Percentiles rank a stretch among this genome's conserved stretches.
These are phyloP conservation scores for Macrobrachium rosenbergii DNA, from an alignment of 1,140 invertebrate genomes.

Conservation along the genomic window DNA sequence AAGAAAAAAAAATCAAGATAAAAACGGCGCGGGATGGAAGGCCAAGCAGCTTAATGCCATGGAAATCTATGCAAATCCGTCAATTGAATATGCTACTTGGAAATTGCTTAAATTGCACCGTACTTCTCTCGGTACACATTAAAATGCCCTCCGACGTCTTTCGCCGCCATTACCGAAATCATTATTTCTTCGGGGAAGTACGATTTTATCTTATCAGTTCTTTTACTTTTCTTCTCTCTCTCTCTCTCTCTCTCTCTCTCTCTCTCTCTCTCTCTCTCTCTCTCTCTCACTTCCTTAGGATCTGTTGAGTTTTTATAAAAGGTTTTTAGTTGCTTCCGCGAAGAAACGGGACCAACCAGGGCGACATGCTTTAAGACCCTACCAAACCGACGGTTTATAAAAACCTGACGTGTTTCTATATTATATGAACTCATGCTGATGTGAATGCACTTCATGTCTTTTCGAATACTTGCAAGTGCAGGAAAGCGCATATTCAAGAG, in stretches of 20 bases:
- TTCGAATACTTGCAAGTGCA: too few relatives aligned
- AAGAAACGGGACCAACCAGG: too few relatives aligned
- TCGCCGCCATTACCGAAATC: not conserved
- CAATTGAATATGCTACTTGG: conserved; percentile 41
- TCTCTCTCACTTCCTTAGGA: not conserved
- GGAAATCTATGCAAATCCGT: conserved; percentile 41
- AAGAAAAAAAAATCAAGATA: not conserved
- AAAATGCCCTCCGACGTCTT: not conserved
- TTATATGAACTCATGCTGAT: too few relatives aligned
- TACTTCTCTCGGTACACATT: conserved; percentile 28
- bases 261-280: not conserved
- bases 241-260: not conserved
- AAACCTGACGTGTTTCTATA: too few relatives aligned
- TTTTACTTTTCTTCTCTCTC: not conserved
- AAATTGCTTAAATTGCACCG: conserved; percentile 37
- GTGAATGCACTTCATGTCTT: too few relatives aligned
- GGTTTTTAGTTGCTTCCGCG: too few relatives aligned
- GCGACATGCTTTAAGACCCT: too few relatives aligned
- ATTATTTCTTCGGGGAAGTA: not conserved
- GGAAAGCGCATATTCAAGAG: too few relatives aligned
- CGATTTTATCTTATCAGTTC: not conserved
- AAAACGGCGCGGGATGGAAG: not conserved
- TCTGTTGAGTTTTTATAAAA: too few relatives aligned
- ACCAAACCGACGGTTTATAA: too few relatives aligned
- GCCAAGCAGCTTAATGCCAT: conserved; percentile 17